Evolutionary conservation across 2,797 vertebrate species (phyloP), one percentile per base, ranked within the genome.

Genomic region (Coracias cyanogaster): DNA sequence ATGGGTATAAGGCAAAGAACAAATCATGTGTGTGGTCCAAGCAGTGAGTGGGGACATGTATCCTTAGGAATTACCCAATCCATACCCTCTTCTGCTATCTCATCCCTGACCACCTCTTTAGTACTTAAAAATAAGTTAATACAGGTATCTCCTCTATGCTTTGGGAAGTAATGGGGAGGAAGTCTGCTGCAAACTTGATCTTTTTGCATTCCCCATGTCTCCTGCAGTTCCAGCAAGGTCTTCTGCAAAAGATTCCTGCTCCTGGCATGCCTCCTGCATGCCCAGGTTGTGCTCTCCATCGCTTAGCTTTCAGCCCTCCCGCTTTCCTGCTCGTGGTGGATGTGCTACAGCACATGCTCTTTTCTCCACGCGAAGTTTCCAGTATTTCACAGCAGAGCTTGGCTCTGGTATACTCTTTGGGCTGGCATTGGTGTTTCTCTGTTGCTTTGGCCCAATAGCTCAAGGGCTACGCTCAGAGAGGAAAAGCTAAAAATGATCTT

Each of bases 241-340:
- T 52, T 65, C 70, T 65, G 51, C 3, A 2, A 58, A 37, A 28
- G 51, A 25, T 54, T 49, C 31, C 8, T 82, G 26, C 26, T 82
- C n/a, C 39, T 37, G 39, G 12, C 9, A 14, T 28, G 21, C 39
- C 39, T 82, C 33, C 46, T 41, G 65, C 20, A 0, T 35, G 41
- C 41, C 37, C 2, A 1, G 7, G 9, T 26, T 48, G 24, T 48
- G 33, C 33, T 52, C 55, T 92, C 21, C 3, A 1, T 51, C 3
- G 0, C 37, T 20, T 58, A 45, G 29, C 26, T 24, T 21, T 51
- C 37, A 17, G 43, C 31, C 45, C 49, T 74, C 37, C 37, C 3
- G 1, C 29, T 58, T 51, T 19, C 29, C 18, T 28, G 33, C 48
- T 54, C 35, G 3, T 0, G 0, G 21, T 9, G 24, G 24, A 22